Percentiles rank a stretch among this genome's conserved stretches.
These are phyloP conservation scores for Orchesella cincta DNA, from an alignment of 1,140 invertebrate genomes.

Conservation along the genomic window DNA sequence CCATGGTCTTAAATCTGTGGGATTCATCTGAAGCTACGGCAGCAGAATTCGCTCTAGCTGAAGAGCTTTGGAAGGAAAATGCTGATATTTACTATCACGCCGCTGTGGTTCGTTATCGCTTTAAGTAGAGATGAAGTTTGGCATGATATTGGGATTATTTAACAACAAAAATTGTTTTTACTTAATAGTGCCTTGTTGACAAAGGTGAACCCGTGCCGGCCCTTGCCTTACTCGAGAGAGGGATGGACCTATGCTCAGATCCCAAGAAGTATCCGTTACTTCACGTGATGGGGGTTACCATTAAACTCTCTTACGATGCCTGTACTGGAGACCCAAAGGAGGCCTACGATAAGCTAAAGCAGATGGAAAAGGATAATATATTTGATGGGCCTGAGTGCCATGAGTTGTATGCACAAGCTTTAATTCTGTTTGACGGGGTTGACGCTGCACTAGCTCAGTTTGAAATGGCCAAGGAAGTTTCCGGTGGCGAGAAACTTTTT, in stretches of 20 bases:
- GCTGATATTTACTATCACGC: constrained; percentile 32
- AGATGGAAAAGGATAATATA: neutral
- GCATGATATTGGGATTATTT: neutral
- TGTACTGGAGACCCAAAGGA: neutral
- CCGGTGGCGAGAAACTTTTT: neutral
- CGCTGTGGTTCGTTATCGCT: neutral
- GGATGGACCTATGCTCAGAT: neutral
- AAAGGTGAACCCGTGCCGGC: neutral
- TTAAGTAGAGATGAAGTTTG: neutral
- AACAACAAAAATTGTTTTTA: neutral
- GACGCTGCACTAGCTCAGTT: neutral
- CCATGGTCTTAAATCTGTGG: neutral
- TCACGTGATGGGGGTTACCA: neutral
- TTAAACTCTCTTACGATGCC: neutral
- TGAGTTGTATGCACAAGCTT: constrained; percentile 18
- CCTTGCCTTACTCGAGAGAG: neutral
- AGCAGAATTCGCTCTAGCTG: constrained; percentile 3
- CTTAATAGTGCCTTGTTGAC: neutral
- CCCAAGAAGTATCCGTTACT: neutral
- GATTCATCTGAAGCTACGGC: neutral
- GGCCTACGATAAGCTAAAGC: neutral
- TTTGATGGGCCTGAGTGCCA: constrained; percentile 39
- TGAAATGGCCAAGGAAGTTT: neutral
- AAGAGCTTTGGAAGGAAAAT: constrained; percentile 27
- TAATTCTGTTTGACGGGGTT: neutral